phyloP scores from a whole-genome alignment of 2,113 vertebrate genomes.

The Thalassarche chlororhynchos region DNA sequence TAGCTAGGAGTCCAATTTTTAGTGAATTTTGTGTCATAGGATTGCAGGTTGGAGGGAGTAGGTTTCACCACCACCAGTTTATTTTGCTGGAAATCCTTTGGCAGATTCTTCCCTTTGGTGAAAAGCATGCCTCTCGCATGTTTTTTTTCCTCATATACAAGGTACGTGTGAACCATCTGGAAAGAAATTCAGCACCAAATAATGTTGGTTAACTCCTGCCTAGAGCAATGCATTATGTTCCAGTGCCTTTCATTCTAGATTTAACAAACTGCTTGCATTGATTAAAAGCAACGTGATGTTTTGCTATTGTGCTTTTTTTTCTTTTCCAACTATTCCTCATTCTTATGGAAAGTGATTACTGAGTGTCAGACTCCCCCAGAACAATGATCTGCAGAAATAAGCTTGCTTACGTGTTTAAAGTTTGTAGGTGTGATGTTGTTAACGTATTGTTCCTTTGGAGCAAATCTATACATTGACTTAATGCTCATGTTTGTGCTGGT shows the following conservation, averaged over 20 bases:
- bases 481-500: background rate
- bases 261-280: background rate
- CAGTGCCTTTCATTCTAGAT: background rate
- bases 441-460: background rate
- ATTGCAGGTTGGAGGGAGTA: background rate
- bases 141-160: background rate
- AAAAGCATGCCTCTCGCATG: background rate
- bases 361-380: background rate
- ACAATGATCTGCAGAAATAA: background rate
- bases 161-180: background rate
- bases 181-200: background rate
- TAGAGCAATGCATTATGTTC: background rate
- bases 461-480: background rate
- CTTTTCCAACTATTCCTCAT: background rate
- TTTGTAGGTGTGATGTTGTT: background rate
- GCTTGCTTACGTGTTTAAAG: background rate
- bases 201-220: background rate
- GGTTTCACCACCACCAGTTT: background rate
- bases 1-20: background rate
- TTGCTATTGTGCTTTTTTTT: background rate
- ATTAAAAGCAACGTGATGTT: background rate
- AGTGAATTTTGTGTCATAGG: background rate
- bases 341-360: background rate
- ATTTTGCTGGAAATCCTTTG: background rate
- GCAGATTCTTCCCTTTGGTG: background rate